Evolutionary conservation across 2,113 vertebrate genomes (phyloP), one percentile per base, ranked within the genome.

Genomic region (Pedionomus torquatus): DNA sequence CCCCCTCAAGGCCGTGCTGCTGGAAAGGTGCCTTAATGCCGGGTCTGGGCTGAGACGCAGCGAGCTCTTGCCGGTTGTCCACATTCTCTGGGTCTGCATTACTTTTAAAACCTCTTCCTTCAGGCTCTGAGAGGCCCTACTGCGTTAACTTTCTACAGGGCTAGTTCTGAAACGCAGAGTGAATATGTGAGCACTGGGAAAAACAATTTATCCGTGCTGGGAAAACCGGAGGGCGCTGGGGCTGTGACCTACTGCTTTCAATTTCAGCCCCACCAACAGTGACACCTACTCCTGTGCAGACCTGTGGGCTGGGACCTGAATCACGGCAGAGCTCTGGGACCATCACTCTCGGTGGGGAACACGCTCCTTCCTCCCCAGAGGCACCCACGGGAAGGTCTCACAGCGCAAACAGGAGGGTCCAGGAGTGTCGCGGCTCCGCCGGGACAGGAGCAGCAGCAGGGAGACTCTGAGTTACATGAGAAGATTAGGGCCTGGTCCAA

Each of bases 381-480:
- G 43, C 49, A 7, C 55, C 30, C 5, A 3, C 0, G 1, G 82
- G 54, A 64, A 37, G 33, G 7, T 30, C 46, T 54, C 26, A 24
- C 49, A 46, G 65, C 57, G 61, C 79, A 17, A 37, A 6, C 1
- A 10, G 60, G 11, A 61, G 68, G 1, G 20, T 75, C 74, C 72
- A 31, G 48, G 54, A 54, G 51, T 1, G 4, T 75, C 7, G 2
- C 0, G 23, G 79, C 63, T 60, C 39, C 0, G 2, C 77, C 9
- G 41, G 83, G 55, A 63, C 0, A 2, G 84, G 51, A 69, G 60
- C 51, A 13, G 69, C 84, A 46, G 77, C 37, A 33, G 18, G 37
- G 57, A 68, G 51, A 11, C 79, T 79, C 80, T 31, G 0, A 10
- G 35, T 23, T 18, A 60, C 52, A 35, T 12, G 30, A 72, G 69